Conservation (phyloP, 2,113 vertebrate genomes). For the Chinchilla lanigera region DNA sequence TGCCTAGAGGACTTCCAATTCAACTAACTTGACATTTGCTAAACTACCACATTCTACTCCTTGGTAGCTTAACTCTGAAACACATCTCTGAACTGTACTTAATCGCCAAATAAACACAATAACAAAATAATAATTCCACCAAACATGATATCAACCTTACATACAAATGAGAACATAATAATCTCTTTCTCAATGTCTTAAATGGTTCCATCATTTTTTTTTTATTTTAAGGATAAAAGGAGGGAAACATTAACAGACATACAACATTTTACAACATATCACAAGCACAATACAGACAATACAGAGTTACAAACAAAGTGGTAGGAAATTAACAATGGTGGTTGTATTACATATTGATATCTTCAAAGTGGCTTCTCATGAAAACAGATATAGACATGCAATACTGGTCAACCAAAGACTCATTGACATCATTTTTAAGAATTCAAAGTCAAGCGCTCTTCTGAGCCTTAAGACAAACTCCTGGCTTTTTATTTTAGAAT, state of each 20-base stretch:
- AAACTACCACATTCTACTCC: not conserved
- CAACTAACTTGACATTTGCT: not conserved
- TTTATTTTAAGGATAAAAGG: no score
- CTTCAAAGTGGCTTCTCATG: no score
- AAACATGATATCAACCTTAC: not conserved
- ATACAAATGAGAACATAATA: not conserved
- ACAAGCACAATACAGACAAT: no score
- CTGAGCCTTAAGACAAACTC: not conserved
- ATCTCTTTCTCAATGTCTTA: not conserved
- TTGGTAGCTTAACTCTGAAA: not conserved
- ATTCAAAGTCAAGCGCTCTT: not conserved
- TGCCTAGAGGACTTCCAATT: not conserved
- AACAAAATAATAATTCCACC: not conserved
- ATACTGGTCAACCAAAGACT: no score
- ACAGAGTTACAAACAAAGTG: no score
- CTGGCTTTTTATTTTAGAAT: not conserved
- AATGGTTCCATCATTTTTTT: not conserved
- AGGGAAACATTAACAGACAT: no score
- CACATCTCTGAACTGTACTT: not conserved
- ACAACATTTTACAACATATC: no score
- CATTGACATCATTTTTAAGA: not conserved
- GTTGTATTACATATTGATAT: no score
- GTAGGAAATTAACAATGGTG: no score
- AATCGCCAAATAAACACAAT: not conserved
- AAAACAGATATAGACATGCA: no score